Conservation (phyloP, 2,797 vertebrate species). For the Danio kyathit region DNA sequence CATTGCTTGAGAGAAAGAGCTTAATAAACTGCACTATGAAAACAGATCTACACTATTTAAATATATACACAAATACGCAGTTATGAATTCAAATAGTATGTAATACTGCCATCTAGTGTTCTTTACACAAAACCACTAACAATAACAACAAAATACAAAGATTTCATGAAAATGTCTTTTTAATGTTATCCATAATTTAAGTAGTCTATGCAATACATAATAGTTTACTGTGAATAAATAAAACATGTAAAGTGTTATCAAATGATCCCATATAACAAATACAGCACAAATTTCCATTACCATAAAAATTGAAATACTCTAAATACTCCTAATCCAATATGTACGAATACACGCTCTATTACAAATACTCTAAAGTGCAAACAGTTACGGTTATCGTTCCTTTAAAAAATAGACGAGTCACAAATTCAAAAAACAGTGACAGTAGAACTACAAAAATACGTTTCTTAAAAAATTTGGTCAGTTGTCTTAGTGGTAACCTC, state of each 20-base stretch:
- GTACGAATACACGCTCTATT: constrained; percentile 68
- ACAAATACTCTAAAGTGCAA: constrained; percentile 81
- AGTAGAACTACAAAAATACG: constrained; percentile 64
- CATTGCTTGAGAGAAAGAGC: background rate
- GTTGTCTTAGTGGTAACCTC: constrained; percentile 65
- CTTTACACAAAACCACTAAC: constrained; percentile 15
- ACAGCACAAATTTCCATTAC: constrained; percentile 70
- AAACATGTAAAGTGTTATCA: constrained; percentile 63
- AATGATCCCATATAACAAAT: constrained; percentile 73
- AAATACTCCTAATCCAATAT: constrained; percentile 71
- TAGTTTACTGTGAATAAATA: constrained; percentile 77
- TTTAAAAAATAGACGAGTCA: constrained; percentile 57
- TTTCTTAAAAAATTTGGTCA: constrained; percentile 64
- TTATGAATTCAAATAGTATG: background rate
- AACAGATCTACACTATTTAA: background rate
- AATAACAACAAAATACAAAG: background rate
- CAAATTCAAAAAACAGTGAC: constrained; percentile 58
- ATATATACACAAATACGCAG: background rate
- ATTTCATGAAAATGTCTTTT: constrained; percentile 63
- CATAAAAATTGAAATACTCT: constrained; percentile 68
- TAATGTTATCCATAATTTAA: constrained; percentile 72
- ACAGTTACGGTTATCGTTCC: constrained; percentile 60
- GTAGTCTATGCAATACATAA: constrained; percentile 67
- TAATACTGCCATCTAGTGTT: constrained; percentile 44
- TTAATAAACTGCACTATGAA: background rate